Evolutionary conservation across 1,140 invertebrate species (phyloP).

Genomic region (Plectrocnemia conspersa): DNA sequence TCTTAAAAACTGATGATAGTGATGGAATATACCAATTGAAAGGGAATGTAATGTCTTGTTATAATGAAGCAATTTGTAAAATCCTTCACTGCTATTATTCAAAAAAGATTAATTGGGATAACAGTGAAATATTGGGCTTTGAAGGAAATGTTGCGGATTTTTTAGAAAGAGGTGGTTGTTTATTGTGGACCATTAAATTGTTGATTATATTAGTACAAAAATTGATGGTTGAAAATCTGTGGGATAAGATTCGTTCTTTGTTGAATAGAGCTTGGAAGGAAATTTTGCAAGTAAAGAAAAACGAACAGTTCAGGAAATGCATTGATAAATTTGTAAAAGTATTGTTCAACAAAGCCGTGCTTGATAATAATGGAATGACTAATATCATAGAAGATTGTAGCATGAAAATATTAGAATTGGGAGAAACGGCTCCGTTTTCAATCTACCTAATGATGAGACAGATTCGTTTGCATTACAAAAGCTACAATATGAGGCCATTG

Average conservation of each 20-base stretch:
- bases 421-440: conserved; percentile 23
- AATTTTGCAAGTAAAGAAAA: conserved; percentile 28
- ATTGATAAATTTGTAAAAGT: conserved; percentile 22
- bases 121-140: neutral
- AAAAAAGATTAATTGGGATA: conserved; percentile 6
- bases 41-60: conserved; percentile 24
- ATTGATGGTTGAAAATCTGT: conserved; percentile 10
- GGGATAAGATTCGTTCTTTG: conserved; percentile 1
- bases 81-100: conserved; percentile 25
- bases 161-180: conserved; percentile 30
- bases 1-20: neutral
- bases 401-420: conserved; percentile 26
- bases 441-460: conserved; percentile 20
- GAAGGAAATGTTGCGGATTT: conserved; percentile 16
- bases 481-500: conserved; percentile 6
- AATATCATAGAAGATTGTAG: conserved; percentile 13
- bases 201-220: conserved; percentile 14
- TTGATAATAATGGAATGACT: conserved; percentile 10
- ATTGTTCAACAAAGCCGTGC: conserved; percentile 20
- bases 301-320: conserved; percentile 31
- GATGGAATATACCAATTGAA: conserved; percentile 12
- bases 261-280: conserved; percentile 27
- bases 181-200: conserved; percentile 23
- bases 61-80: conserved; percentile 22
- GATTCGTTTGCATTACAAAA: neutral